phyloP scores from a whole-genome alignment of 2,888 invertebrate species.

The Hipparchia semele region DNA sequence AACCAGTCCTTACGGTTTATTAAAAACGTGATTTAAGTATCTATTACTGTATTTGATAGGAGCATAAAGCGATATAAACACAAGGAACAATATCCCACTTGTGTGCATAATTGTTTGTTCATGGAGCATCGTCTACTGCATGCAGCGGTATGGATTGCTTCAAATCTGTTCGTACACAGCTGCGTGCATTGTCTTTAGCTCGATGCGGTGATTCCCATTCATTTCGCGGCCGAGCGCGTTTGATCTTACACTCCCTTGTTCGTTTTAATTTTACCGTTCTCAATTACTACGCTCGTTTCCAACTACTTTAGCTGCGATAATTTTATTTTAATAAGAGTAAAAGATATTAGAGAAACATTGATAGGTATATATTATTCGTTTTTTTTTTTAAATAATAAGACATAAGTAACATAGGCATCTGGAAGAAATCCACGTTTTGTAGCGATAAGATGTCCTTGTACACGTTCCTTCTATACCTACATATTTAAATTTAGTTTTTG shows the following conservation, averaged over 20 bases:
- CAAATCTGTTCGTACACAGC: conserved; percentile 17
- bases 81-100: conserved; percentile 20
- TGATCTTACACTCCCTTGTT: conserved; percentile 58
- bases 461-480: too few species aligned
- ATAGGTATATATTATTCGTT: too few species aligned
- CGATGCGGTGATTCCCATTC: conserved; percentile 55
- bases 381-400: neutral
- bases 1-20: too few species aligned
- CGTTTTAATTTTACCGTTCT: conserved; percentile 50
- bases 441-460: too few species aligned
- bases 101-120: conserved; percentile 26
- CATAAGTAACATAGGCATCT: too few species aligned
- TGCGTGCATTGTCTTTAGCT: conserved; percentile 38
- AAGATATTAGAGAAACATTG: neutral
- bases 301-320: neutral
- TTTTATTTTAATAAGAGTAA: neutral
- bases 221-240: conserved; percentile 65
- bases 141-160: conserved; percentile 10
- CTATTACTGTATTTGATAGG: neutral
- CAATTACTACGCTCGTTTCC: conserved; percentile 19
- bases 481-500: too few species aligned
- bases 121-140: conserved; percentile 4
- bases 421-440: too few species aligned
- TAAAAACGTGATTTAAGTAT: neutral
- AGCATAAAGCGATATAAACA: neutral